Conservation (phyloP, 2,797 vertebrate genomes). For the Sebastolobus altivelis region DNA sequence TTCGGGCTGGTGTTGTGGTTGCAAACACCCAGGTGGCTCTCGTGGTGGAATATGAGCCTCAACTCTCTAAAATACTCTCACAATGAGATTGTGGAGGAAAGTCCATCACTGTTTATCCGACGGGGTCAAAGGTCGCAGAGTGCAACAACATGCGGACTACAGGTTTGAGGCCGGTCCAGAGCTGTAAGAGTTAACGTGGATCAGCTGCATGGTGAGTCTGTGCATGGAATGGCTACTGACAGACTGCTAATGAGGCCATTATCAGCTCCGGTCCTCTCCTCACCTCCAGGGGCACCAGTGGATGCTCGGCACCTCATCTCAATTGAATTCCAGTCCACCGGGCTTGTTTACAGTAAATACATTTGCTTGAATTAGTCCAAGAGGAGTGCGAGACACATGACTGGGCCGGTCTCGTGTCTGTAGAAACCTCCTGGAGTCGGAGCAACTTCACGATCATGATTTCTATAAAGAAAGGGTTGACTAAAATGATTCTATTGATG, state of each 20-base stretch:
- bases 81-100: slow-evolving; percentile 19
- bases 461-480: slow-evolving; percentile 21
- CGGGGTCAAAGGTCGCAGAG: slow-evolving; percentile 43
- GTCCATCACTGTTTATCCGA: slow-evolving; percentile 38
- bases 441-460: neutral
- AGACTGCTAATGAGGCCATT: slow-evolving; percentile 90
- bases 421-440: neutral
- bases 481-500: slow-evolving; percentile 28
- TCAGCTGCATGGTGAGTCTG: slow-evolving; percentile 74
- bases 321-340: slow-evolving; percentile 85
- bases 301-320: slow-evolving; percentile 81
- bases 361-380: slow-evolving; percentile 84
- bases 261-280: slow-evolving; percentile 83
- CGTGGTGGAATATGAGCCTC: slow-evolving; percentile 33
- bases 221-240: slow-evolving; percentile 85
- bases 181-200: slow-evolving; percentile 72
- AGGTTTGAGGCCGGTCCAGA: slow-evolving; percentile 33
- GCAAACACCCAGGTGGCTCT: slow-evolving; percentile 58
- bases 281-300: slow-evolving; percentile 79
- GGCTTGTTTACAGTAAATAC: slow-evolving; percentile 88
- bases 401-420: slow-evolving; percentile 5
- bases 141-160: neutral
- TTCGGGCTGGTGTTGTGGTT: slow-evolving; percentile 57
- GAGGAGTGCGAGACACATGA: slow-evolving; percentile 67
- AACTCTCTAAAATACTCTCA: slow-evolving; percentile 35